phyloP scores from a whole-genome alignment of 23 tunicate species.

The Oikopleura dioica region DNA sequence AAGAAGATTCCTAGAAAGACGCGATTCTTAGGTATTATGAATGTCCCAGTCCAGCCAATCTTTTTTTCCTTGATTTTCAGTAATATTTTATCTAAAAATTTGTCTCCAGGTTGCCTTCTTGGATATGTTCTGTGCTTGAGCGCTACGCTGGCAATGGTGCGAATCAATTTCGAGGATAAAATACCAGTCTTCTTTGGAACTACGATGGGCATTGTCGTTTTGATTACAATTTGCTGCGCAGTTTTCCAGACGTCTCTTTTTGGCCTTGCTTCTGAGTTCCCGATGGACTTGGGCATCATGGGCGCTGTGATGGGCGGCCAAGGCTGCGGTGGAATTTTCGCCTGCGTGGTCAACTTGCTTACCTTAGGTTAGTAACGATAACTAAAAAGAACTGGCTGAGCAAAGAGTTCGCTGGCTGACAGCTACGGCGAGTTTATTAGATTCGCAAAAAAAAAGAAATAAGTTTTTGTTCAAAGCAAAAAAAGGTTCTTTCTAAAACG shows the following conservation, averaged over 20 bases:
- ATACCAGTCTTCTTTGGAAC: not conserved
- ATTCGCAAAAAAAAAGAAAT: too few relatives aligned
- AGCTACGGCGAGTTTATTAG: too few relatives aligned
- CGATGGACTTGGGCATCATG: not conserved
- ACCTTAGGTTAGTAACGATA: not conserved
- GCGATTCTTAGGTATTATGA: too few relatives aligned
- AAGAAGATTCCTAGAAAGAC: too few relatives aligned
- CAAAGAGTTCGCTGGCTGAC: too few relatives aligned
- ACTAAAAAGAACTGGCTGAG: not conserved
- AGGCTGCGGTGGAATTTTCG: slow-evolving; percentile 9
- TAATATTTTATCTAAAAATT: not conserved
- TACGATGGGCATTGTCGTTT: not conserved
- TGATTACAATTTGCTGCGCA: slow-evolving; percentile 1
- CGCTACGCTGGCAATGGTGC: not conserved
- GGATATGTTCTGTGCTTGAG: not conserved
- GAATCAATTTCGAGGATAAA: not conserved
- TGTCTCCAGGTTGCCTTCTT: not conserved
- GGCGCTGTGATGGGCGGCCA: slow-evolving; percentile 7
- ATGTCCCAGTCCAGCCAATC: not conserved
- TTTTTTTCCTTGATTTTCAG: not conserved
- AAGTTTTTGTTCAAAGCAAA: too few relatives aligned
- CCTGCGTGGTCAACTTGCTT: not conserved
- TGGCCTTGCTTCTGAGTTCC: slow-evolving; percentile 12
- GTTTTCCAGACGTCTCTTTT: slow-evolving; percentile 4
- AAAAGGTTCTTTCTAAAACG: too few relatives aligned